phyloP scores from a whole-genome alignment of 37 sponge, comb jelly and placozoan species.

The Dysidea cf. avara region DNA sequence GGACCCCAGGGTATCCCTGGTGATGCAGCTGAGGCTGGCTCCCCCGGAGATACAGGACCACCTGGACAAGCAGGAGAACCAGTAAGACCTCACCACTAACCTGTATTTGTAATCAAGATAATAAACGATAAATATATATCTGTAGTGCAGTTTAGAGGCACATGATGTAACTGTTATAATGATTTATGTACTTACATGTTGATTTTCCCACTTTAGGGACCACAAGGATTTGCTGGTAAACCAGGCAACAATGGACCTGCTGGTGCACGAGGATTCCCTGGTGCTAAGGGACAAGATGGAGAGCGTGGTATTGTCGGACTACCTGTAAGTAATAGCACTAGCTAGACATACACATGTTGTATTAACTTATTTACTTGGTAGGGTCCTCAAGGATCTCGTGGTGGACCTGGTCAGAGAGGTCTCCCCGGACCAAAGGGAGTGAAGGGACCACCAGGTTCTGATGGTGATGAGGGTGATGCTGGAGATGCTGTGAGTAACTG shows the following conservation, averaged over 20 bases:
- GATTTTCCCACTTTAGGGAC: not conserved
- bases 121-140: too few relatives aligned
- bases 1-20: too few relatives aligned
- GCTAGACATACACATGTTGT: too few relatives aligned
- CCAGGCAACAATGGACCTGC: conserved; percentile 45
- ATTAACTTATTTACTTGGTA: not conserved
- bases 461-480: too few relatives aligned
- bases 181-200: not conserved
- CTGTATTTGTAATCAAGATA: too few relatives aligned
- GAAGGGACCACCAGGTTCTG: conserved; percentile 18
- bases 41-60: conserved; percentile 54
- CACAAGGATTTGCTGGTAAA: conserved; percentile 34
- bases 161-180: too few relatives aligned
- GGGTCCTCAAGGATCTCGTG: conserved; percentile 8
- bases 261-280: conserved; percentile 32
- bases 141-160: too few relatives aligned
- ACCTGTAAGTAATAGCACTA: conserved; percentile 43
- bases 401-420: conserved; percentile 25
- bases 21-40: too few relatives aligned
- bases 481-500: too few relatives aligned
- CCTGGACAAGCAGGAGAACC: conserved; percentile 43
- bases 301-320: conserved; percentile 37
- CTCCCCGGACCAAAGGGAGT: conserved; percentile 35
- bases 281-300: conserved; percentile 29
- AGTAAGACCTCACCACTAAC: too few relatives aligned